These are phyloP conservation scores for Mus spicilegus DNA, from an alignment of 2,113 vertebrate species.

Conservation along the genomic window DNA sequence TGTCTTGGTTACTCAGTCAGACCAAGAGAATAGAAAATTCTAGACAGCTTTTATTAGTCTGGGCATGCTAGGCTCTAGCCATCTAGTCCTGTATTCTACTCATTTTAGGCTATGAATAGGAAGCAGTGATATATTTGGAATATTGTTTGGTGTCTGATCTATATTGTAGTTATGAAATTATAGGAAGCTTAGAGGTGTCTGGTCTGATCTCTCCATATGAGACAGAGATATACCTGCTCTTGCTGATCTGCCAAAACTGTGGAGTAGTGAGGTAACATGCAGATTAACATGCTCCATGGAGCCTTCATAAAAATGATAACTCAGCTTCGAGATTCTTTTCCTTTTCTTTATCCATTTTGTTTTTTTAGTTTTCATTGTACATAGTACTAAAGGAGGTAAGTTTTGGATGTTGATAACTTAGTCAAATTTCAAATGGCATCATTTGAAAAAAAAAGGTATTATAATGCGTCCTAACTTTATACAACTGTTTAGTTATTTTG, in stretches of 20 bases:
- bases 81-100: not conserved
- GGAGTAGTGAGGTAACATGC: not conserved
- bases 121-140: not conserved
- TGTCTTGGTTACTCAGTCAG: not conserved
- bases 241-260: constrained; percentile 20
- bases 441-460: constrained; percentile 9
- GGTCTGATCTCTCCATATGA: not conserved
- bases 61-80: not conserved
- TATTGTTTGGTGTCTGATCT: not conserved
- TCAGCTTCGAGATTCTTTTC: constrained; percentile 11
- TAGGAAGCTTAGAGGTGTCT: not conserved
- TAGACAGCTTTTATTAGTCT: not conserved
- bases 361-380: not conserved
- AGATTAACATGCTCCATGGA: constrained; percentile 6
- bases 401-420: constrained; percentile 20
- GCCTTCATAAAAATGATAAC: not conserved
- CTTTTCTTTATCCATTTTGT: constrained; percentile 30
- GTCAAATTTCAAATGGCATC: not conserved
- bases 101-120: not conserved
- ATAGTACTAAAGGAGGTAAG: constrained; percentile 28
- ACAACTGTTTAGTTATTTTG: constrained; percentile 21
- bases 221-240: not conserved
- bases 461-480: not conserved
- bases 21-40: not conserved
- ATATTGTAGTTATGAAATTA: not conserved